These are phyloP conservation scores for Ferrisia virgata DNA, from an alignment of 2,888 invertebrate genomes.

Conservation along the genomic window DNA sequence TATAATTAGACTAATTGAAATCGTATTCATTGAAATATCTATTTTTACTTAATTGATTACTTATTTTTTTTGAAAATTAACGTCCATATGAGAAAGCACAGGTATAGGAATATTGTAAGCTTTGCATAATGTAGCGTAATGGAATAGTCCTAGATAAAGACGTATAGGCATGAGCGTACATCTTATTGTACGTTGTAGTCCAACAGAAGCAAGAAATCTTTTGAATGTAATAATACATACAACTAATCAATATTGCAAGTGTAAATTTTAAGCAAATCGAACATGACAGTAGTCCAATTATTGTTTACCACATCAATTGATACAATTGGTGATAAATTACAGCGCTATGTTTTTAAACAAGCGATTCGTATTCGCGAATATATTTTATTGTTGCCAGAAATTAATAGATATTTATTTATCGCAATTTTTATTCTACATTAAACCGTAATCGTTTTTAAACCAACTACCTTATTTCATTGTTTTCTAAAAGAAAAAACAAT, in stretches of 20 bases:
- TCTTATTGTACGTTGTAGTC: background rate
- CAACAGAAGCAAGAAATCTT: background rate
- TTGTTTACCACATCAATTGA: constrained; percentile 40
- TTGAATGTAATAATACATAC: background rate
- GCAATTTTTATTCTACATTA: background rate
- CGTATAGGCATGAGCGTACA: background rate
- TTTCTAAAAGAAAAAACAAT: background rate
- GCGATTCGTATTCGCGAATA: constrained; percentile 6
- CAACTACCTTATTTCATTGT: background rate
- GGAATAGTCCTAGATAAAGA: no score
- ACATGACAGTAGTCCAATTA: constrained; percentile 36
- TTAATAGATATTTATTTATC: background rate
- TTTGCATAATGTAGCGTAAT: no score
- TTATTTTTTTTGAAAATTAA: no score
- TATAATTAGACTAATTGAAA: background rate
- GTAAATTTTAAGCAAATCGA: background rate
- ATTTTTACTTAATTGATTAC: no score
- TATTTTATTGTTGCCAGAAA: constrained; percentile 9
- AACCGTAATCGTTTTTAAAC: background rate
- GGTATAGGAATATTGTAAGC: no score
- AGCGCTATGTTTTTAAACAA: constrained; percentile 6
- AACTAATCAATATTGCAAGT: background rate
- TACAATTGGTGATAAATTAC: constrained; percentile 33
- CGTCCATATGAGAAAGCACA: no score
- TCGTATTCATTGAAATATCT: background rate